Evolutionary conservation across 2,888 invertebrate genomes (phyloP), one percentile per base, ranked within the genome.

Genomic region (Lepidonotus clava): DNA sequence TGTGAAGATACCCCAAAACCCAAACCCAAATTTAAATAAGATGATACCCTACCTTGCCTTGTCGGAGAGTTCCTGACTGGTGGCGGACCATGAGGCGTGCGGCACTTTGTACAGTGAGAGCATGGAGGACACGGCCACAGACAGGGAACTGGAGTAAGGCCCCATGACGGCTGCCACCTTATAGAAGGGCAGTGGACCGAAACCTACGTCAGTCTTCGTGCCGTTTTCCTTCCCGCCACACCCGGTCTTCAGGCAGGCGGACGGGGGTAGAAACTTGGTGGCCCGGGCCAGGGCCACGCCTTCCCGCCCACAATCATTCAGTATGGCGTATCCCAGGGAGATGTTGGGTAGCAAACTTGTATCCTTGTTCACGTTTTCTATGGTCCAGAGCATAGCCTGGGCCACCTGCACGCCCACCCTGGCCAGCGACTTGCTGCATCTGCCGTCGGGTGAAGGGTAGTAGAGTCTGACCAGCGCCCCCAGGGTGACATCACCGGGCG

Each of bases 241-340:
- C 0, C 61, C 40, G 8, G 28, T 28, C 84, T 40, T 28, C 66
- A 84, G 28, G 41, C 84, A 84, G 28, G 32, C 24, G 24, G 40
- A 61, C 2, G 66, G 61, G 14, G 84, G 84, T 21, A 66, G 40
- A 40, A 84, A 66, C 21, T 66, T 56, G 24, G 66, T 61, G 32
- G 61, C 66, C 0, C 84, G 84, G 1, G 84, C 66, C 38, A 84
- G 14, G 14, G 84, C 34, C 24, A 84, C 84, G 24, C 66, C 66
- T 34, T 66, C 84, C 8, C 84, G 56, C 14, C 84, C 84, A 40
- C 84, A 84, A 61, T 84, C 84, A 61, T 84, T 84, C 11, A 84
- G 56, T 56, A 84, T 6, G n/a, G 66, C 66, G 38, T 84, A 84
- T 11, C 84, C 84, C 14, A 84, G 66, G 2, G 84, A 38, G n/a